These are phyloP conservation scores for Leptinotarsa peninsularis DNA, from an alignment of 2,888 invertebrate genomes.

Conservation along the genomic window DNA sequence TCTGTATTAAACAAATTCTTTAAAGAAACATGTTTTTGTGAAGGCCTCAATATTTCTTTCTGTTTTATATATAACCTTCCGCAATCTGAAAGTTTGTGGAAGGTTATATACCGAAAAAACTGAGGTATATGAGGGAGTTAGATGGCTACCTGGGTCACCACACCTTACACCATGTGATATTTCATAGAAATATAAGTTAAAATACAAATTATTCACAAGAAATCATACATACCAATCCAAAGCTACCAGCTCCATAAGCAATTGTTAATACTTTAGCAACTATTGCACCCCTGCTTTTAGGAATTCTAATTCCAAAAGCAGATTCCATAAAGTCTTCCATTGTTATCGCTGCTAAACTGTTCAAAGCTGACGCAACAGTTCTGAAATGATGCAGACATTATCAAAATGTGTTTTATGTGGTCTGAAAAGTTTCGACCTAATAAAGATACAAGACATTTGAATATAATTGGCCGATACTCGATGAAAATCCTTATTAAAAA, in stretches of 20 bases:
- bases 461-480: no score
- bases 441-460: no score
- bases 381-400: slow-evolving; percentile 67
- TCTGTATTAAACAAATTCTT: no score
- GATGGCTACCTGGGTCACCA: no score
- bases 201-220: not conserved
- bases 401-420: not conserved
- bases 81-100: no score
- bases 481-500: no score
- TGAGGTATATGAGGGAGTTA: not conserved
- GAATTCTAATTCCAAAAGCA: slow-evolving; percentile 77
- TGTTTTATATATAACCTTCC: no score
- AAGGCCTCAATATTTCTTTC: no score
- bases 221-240: slow-evolving; percentile 69
- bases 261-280: slow-evolving; percentile 79
- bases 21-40: no score
- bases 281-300: slow-evolving; percentile 81
- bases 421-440: no score
- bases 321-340: slow-evolving; percentile 88
- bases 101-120: slow-evolving; percentile 21
- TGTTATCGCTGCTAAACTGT: slow-evolving; percentile 91
- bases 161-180: no score
- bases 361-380: slow-evolving; percentile 95
- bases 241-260: slow-evolving; percentile 75
- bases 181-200: no score